Conservation (phyloP, 1,140 invertebrate genomes). For the Drosophila lacteicornis region DNA sequence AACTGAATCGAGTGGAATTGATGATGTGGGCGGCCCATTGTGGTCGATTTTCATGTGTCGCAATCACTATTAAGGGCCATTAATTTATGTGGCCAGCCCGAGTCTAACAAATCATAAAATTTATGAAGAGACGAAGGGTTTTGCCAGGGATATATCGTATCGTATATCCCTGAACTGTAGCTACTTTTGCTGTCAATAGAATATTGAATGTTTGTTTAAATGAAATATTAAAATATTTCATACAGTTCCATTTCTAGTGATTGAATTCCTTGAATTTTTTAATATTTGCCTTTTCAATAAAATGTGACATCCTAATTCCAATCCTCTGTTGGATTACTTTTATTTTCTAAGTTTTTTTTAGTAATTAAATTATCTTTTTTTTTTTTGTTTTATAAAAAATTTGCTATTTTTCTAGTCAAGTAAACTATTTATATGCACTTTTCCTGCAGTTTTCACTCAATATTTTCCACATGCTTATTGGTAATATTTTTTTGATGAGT, state of each 20-base stretch:
- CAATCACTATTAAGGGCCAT: slow-evolving; percentile 40
- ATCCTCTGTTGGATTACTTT: too few relatives aligned
- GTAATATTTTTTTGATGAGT: neutral
- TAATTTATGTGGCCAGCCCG: slow-evolving; percentile 28
- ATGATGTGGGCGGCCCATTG: slow-evolving; percentile 58
- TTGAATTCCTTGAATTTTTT: too few relatives aligned
- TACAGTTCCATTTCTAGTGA: too few relatives aligned
- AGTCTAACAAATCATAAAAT: slow-evolving; percentile 37
- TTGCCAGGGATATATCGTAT: slow-evolving; percentile 1
- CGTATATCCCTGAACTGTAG: neutral
- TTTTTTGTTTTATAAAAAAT: too few relatives aligned
- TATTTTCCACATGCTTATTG: slow-evolving; percentile 9
- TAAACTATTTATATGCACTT: neutral
- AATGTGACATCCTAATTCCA: too few relatives aligned
- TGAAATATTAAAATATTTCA: neutral
- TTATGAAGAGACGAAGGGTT: slow-evolving; percentile 21
- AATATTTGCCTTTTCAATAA: too few relatives aligned
- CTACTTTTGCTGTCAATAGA: neutral
- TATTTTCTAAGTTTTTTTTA: neutral
- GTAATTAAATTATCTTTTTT: too few relatives aligned
- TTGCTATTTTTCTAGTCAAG: too few relatives aligned
- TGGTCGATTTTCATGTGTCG: slow-evolving; percentile 33
- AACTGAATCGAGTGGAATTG: slow-evolving; percentile 38
- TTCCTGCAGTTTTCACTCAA: neutral
- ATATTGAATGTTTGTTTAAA: neutral